A percentile compares a stretch with the other conserved stretches of the same genome.
Evolutionary conservation across 2,888 invertebrate genomes (phyloP).

Genomic region (Lissonota sp.): DNA sequence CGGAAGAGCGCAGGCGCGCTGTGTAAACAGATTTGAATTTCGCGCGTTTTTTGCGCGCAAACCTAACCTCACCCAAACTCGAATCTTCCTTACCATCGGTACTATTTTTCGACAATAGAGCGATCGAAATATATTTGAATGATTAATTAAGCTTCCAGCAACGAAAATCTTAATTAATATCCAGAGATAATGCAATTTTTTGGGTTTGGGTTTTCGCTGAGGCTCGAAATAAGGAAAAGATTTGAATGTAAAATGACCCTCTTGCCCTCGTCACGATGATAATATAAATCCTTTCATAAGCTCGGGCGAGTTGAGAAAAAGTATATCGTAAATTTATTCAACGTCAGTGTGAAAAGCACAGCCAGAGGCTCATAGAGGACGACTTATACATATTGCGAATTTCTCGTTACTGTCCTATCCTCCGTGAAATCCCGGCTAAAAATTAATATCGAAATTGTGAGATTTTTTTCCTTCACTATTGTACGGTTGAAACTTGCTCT

Average conservation of each 20-base stretch:
- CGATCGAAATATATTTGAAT: not conserved
- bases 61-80: not conserved
- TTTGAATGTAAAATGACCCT: conserved; percentile 63
- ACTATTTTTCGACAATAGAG: not conserved
- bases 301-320: conserved; percentile 33
- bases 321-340: conserved; percentile 56
- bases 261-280: conserved; percentile 52
- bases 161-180: no score
- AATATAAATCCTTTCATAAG: conserved; percentile 58
- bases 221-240: conserved; percentile 37
- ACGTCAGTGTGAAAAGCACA: no score
- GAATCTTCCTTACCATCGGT: not conserved
- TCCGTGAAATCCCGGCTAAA: conserved; percentile 35
- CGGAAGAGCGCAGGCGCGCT: conserved; percentile 43
- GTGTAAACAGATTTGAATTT: not conserved
- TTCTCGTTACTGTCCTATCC: conserved; percentile 44
- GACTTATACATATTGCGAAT: conserved; percentile 17
- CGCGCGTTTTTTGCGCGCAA: not conserved
- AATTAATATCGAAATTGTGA: conserved; percentile 45
- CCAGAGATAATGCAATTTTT: no score
- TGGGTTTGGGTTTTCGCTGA: no score
- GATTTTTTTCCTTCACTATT: conserved; percentile 12
- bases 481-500: no score
- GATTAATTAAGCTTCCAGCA: no score
- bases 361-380: not conserved